A percentile compares a stretch with the other conserved stretches of the same genome.
Evolutionary conservation across 2,113 vertebrate species (phyloP).

Genomic region (Actinemys pallida): DNA sequence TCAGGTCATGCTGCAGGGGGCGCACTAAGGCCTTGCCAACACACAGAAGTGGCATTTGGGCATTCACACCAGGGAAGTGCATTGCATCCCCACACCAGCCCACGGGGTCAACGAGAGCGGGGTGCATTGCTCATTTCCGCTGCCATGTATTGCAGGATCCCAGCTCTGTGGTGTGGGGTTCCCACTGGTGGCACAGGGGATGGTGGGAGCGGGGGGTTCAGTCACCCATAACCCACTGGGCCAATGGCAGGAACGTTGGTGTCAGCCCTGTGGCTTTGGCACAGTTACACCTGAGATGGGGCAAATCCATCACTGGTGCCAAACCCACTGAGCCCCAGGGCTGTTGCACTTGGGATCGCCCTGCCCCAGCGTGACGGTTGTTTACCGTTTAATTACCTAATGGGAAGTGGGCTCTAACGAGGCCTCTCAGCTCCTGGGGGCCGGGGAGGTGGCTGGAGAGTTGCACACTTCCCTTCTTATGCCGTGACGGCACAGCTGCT

Average conservation of each 20-base stretch:
- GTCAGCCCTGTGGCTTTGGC: not conserved
- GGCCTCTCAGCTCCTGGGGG: not conserved
- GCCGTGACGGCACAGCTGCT: not conserved
- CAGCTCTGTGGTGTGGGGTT: not conserved
- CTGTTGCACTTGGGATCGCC: too few species aligned
- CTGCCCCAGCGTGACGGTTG: not conserved
- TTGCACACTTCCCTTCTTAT: not conserved
- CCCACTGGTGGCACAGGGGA: not conserved
- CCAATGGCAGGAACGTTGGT: too few species aligned
- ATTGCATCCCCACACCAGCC: too few species aligned
- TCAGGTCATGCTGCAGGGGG: too few species aligned
- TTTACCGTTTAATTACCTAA: not conserved
- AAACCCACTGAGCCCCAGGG: not conserved
- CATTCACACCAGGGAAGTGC: too few species aligned
- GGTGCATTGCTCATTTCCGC: not conserved
- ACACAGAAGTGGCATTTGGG: too few species aligned
- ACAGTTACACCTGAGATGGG: too few species aligned
- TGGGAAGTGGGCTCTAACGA: not conserved
- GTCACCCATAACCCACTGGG: too few species aligned
- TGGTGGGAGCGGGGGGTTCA: not conserved
- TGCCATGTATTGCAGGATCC: not conserved
- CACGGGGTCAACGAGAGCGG: not conserved
- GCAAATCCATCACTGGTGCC: not conserved
- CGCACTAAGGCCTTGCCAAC: too few species aligned
- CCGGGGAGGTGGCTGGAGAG: too few species aligned